Conservation (phyloP, 2,797 vertebrate species). For the Manis crassicaudata region DNA sequence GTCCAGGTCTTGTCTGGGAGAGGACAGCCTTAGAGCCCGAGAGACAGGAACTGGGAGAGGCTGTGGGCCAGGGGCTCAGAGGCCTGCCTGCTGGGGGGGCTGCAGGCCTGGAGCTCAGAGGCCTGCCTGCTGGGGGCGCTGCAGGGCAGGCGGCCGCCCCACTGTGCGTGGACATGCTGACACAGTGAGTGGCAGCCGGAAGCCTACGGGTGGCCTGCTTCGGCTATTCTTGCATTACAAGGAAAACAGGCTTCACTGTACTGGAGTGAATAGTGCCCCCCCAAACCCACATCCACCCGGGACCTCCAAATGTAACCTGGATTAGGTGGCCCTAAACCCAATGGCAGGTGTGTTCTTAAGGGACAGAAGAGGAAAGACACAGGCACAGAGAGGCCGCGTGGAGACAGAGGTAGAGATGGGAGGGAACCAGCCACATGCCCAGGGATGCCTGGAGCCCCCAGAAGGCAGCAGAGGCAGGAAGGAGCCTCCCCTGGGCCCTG, state of each 20-base stretch:
- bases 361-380: neutral
- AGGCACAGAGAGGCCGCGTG: neutral
- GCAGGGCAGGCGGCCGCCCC: rapidly evolving
- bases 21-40: rapidly evolving
- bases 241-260: rapidly evolving
- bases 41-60: rapidly evolving
- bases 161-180: rapidly evolving
- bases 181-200: rapidly evolving
- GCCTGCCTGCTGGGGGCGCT: rapidly evolving
- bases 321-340: neutral
- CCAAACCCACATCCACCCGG: rapidly evolving
- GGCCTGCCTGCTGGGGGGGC: rapidly evolving
- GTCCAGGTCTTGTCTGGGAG: neutral
- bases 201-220: rapidly evolving
- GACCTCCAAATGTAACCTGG: neutral
- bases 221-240: rapidly evolving
- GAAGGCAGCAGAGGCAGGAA: neutral
- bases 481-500: neutral
- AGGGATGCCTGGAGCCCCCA: neutral
- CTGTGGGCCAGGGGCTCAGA: rapidly evolving
- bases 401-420: neutral
- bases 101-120: rapidly evolving
- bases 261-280: rapidly evolving
- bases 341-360: rapidly evolving
- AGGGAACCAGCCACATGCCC: rapidly evolving